These are phyloP conservation scores for Parascotia fuliginaria DNA, from an alignment of 2,888 invertebrate species.

Conservation along the genomic window DNA sequence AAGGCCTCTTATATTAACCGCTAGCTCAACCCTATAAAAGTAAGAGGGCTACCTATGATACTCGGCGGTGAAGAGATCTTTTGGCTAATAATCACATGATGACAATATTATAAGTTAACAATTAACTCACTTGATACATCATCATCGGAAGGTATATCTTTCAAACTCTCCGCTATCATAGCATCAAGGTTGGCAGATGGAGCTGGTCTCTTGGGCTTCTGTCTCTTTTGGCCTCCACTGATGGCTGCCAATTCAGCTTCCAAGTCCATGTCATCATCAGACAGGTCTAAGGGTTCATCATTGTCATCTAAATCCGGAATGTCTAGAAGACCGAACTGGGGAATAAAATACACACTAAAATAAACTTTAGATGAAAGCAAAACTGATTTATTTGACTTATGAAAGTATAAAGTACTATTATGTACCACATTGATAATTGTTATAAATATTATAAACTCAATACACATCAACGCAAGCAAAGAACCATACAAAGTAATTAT, in stretches of 20 bases:
- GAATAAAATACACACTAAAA: constrained; percentile 5
- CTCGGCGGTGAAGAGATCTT: no score
- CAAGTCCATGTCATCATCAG: constrained; percentile 91
- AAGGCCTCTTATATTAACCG: no score
- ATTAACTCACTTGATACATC: constrained; percentile 84
- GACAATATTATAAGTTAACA: background rate
- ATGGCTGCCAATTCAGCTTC: constrained; percentile 95
- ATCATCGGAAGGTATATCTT: constrained; percentile 91
- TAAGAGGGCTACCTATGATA: no score
- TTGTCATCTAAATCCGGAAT: constrained; percentile 86
- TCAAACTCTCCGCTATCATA: constrained; percentile 92
- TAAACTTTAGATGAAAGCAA: no score
- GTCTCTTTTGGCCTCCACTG: constrained; percentile 66
- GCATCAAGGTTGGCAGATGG: constrained; percentile 88
- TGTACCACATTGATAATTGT: no score
- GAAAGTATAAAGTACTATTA: no score
- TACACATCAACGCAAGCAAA: no score
- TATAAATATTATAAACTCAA: no score
- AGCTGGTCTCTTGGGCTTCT: constrained; percentile 66
- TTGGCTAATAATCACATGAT: no score
- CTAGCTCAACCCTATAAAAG: no score
- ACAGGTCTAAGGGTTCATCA: constrained; percentile 80
- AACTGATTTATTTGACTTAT: no score
- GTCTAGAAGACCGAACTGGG: constrained; percentile 91
- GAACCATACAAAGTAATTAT: no score